These are phyloP conservation scores for Sitobion miscanthi DNA, from an alignment of 1,140 invertebrate species.

Conservation along the genomic window DNA sequence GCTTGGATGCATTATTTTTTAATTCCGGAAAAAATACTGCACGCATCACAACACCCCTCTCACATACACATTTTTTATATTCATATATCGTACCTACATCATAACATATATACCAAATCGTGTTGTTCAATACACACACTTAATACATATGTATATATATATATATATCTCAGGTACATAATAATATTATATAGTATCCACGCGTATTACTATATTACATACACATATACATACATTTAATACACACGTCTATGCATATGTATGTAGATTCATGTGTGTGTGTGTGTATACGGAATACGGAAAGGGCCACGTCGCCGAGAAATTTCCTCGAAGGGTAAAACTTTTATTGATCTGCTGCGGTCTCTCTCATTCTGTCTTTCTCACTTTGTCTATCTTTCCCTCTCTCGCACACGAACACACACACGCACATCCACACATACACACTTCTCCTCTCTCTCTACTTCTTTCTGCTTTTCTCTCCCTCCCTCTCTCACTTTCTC, in stretches of 20 bases:
- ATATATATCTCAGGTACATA: background rate
- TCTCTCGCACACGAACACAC: background rate
- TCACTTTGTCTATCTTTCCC: too few relatives aligned
- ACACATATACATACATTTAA: background rate
- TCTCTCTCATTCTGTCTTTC: background rate
- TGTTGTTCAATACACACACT: background rate
- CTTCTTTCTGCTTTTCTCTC: too few relatives aligned
- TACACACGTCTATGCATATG: background rate
- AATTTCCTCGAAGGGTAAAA: conserved; percentile 56
- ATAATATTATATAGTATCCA: background rate
- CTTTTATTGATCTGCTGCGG: conserved; percentile 54
- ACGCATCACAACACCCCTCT: conserved; percentile 22
- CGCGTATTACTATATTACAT: background rate
- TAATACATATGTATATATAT: background rate
- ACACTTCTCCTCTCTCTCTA: background rate
- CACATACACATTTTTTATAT: background rate
- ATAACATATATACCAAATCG: background rate
- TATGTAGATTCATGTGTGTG: background rate
- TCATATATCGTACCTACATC: background rate
- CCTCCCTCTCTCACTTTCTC: background rate
- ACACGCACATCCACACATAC: background rate
- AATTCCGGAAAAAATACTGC: conserved; percentile 12
- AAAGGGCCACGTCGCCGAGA: conserved; percentile 47
- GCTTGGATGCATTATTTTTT: conserved; percentile 12
- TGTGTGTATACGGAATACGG: background rate